Conservation (phyloP, 2,888 invertebrate genomes). For the Helobdella robusta region DNA sequence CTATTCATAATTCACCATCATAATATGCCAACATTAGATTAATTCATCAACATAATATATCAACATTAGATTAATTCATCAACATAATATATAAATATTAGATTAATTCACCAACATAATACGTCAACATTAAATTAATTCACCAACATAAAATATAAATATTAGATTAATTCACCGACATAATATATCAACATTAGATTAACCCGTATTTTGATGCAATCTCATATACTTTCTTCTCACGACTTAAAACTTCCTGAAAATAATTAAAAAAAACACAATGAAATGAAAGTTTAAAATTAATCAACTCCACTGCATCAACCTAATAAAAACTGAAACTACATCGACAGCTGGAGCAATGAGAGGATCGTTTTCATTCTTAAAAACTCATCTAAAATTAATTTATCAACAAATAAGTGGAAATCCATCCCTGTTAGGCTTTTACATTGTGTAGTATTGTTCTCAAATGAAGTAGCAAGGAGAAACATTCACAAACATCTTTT, state of each 20-base stretch:
- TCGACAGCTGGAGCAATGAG: no score
- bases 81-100: not conserved
- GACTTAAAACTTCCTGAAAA: slow-evolving; percentile 61
- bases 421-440: no score
- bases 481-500: slow-evolving; percentile 45
- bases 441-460: no score
- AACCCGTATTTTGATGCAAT: slow-evolving; percentile 65
- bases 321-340: no score
- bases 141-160: not conserved
- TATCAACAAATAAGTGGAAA: no score
- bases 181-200: slow-evolving; percentile 27
- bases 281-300: not conserved
- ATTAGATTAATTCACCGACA: not conserved
- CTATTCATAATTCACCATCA: slow-evolving; percentile 36
- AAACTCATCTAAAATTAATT: no score
- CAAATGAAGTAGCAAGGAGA: no score
- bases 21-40: not conserved
- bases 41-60: slow-evolving; percentile 1
- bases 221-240: slow-evolving; percentile 68
- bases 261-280: not conserved
- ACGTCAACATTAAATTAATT: slow-evolving; percentile 23
- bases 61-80: slow-evolving; percentile 51
- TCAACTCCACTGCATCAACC: no score
- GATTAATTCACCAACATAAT: not conserved
- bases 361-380: no score